Base-by-base conservation (phyloP, 1,140 invertebrate species). In the Euborellia annulipes region DNA sequence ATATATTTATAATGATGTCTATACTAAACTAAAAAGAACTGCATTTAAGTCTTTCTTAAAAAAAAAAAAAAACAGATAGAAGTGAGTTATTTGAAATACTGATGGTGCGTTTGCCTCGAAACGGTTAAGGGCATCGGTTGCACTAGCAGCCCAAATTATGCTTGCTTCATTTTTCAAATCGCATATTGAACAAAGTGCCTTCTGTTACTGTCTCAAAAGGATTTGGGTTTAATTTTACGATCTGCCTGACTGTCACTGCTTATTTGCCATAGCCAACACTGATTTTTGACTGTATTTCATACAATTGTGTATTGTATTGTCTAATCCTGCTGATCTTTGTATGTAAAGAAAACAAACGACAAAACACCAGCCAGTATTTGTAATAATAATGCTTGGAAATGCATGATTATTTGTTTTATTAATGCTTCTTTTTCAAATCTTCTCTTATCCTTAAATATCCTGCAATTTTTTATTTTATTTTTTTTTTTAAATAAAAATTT, bases 321-420 rank as follows among this genome's bases (percentile, higher is more conserved):
- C 51, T 52, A 52, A 52, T 52, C 51, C 47, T 50, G 51, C 51
- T 52, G 51, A 52, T 50, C 47, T 52, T 52, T 52, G 51, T 52
- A 52, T 52, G 51, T 52, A 52, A 50, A 51, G 30, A 43, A 27
- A 45, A 41, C 42, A 37, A 43, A 38, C 22, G 23, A 45, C 41
- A 46, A 27, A 39, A 50, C 44, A 46, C 66, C 65, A 75, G 75
- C 76, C 76, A 78, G 76, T 75, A 73, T 75, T 75, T 75, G 73
- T 80, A 80, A 82, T 82, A 80, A 80, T 80, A 80, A 82, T 79
- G 78, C 78, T 80, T 75, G 78, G 76, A 73, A 77, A 78, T 82
- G 78, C 78, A 82, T 82, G 78, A 79, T 72, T 79, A 78, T 79
- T 79, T 79, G 78, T 82, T 80, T 80, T 76, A 78, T 79, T 80